Evolutionary conservation across 1,140 invertebrate species (phyloP).

Genomic region (Zaprionus lachaisei): DNA sequence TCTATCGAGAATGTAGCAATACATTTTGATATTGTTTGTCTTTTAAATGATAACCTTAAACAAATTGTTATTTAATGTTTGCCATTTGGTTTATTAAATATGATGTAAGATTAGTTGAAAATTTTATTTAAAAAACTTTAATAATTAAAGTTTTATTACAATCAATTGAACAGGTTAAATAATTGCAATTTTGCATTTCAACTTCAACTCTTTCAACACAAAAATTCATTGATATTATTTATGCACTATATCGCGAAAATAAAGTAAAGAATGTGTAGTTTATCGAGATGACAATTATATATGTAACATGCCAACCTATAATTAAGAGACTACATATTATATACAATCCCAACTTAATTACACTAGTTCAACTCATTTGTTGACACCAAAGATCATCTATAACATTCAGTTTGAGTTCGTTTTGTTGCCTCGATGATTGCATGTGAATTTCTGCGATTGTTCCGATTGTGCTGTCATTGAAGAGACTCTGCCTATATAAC

Average conservation of each 20-base stretch:
- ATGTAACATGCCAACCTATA: not conserved
- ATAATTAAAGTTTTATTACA: too few relatives aligned
- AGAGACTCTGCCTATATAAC: constrained; percentile 41
- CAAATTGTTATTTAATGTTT: too few relatives aligned
- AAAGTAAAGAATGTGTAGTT: not conserved
- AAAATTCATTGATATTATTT: not conserved
- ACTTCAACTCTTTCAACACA: not conserved
- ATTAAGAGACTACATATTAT: not conserved
- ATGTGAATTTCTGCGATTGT: not conserved
- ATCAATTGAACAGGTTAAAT: not conserved
- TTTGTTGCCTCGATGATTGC: not conserved
- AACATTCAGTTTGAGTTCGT: not conserved
- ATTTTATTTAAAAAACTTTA: too few relatives aligned
- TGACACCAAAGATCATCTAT: not conserved
- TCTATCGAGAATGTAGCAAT: too few relatives aligned
- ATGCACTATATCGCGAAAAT: not conserved
- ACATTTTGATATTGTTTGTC: too few relatives aligned
- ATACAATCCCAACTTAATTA: not conserved
- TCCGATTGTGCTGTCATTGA: not conserved
- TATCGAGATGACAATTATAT: not conserved
- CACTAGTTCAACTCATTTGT: not conserved
- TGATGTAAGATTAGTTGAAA: too few relatives aligned
- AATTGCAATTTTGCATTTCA: not conserved
- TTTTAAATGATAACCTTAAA: too few relatives aligned
- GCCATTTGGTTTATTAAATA: too few relatives aligned